A percentile compares a stretch with the other conserved stretches of the same genome.
Evolutionary conservation across 2,888 invertebrate genomes (phyloP).

Genomic region (Andrena marginata): DNA sequence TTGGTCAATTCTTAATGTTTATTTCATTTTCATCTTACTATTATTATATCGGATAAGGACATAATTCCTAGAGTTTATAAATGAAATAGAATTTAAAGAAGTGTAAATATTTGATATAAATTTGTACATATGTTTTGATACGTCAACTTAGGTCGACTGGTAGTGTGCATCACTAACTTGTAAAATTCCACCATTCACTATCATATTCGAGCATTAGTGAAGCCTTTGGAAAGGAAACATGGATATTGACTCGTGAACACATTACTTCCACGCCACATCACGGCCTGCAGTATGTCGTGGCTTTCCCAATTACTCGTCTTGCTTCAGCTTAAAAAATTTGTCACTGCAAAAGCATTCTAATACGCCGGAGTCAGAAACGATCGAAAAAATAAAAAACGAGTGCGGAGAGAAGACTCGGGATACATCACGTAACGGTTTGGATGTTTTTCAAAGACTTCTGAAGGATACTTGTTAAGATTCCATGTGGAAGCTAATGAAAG

Average conservation of each 20-base stretch:
- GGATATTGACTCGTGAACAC: conserved; percentile 62
- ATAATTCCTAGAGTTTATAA: conserved; percentile 67
- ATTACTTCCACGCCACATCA: conserved; percentile 65
- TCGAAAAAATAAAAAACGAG: neutral
- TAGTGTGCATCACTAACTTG: conserved; percentile 69
- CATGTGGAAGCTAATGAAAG: conserved; percentile 42
- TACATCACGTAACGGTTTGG: conserved; percentile 17
- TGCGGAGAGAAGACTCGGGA: conserved; percentile 30
- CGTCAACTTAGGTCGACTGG: conserved; percentile 61
- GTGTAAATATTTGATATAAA: conserved; percentile 70
- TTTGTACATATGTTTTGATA: conserved; percentile 77
- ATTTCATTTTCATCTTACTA: conserved; percentile 65
- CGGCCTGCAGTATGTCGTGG: conserved; percentile 38
- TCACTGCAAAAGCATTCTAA: conserved; percentile 24
- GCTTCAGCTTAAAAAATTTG: conserved; percentile 34
- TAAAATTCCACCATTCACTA: conserved; percentile 63
- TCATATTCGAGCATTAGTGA: conserved; percentile 64
- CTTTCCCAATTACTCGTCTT: conserved; percentile 37
- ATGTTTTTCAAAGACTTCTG: conserved; percentile 29
- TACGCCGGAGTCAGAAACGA: conserved; percentile 7
- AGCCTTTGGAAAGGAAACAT: conserved; percentile 69
- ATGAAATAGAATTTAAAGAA: conserved; percentile 53
- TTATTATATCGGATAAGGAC: conserved; percentile 64
- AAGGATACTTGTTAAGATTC: conserved; percentile 22
- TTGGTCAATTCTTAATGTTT: conserved; percentile 66